Conservation (phyloP, 2,113 vertebrate genomes). For the Genyomyrus donnyi region DNA sequence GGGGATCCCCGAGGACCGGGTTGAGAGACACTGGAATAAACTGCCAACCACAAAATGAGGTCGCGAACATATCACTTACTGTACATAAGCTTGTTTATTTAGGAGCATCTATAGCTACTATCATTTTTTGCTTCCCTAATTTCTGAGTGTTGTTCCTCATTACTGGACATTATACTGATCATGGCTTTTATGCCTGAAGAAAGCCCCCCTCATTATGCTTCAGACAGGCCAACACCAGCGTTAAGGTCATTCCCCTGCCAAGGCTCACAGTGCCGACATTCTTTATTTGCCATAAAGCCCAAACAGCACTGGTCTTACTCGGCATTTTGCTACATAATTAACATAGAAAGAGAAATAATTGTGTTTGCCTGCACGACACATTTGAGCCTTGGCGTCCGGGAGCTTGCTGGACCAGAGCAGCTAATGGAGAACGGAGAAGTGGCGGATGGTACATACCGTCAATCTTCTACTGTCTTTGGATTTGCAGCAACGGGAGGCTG, state of each 20-base stretch:
- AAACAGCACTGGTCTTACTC: neutral
- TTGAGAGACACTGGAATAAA: neutral
- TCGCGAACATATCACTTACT: neutral
- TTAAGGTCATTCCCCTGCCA: neutral
- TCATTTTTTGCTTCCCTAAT: neutral
- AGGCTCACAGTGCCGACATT: neutral
- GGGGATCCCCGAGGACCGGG: neutral
- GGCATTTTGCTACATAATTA: neutral
- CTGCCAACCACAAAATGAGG: neutral
- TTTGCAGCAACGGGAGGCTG: slow-evolving; percentile 16
- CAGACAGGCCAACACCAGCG: neutral
- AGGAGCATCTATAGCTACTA: neutral
- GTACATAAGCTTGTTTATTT: neutral
- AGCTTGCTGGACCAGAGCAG: neutral
- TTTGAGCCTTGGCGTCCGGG: neutral
- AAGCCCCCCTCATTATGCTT: neutral
- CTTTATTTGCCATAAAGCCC: neutral
- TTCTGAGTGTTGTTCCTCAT: neutral
- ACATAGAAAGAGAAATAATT: neutral
- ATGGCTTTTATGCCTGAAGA: slow-evolving; percentile 2
- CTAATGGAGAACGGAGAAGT: neutral
- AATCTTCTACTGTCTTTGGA: slow-evolving; percentile 29
- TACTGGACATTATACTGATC: neutral
- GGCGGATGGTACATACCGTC: slow-evolving; percentile 25
- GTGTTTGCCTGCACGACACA: neutral